A percentile compares a stretch with the other conserved stretches of the same genome.
phyloP scores from a whole-genome alignment of 2,888 invertebrate genomes.

The Siphlonurus alternatus region DNA sequence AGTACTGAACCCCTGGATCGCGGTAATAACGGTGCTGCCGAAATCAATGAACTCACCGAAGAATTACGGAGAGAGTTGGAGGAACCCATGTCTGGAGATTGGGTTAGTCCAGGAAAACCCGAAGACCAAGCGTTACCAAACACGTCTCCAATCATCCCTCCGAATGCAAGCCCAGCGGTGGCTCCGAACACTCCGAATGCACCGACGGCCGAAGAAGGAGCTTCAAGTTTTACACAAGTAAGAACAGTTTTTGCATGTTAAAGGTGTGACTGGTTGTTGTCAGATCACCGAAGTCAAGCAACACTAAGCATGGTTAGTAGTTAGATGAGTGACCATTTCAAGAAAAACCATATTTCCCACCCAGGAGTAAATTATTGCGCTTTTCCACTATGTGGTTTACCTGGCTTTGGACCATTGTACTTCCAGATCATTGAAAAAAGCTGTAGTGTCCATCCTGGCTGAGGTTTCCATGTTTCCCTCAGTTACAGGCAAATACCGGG shows the following conservation, averaged over 20 bases:
- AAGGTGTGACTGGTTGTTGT: too few relatives aligned
- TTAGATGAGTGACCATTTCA: too few relatives aligned
- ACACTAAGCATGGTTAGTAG: too few relatives aligned
- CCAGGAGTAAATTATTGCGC: too few relatives aligned
- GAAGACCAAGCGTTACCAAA: constrained; percentile 1
- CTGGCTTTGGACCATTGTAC: too few relatives aligned
- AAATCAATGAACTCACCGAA: background rate
- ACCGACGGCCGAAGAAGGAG: background rate
- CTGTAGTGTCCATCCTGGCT: too few relatives aligned
- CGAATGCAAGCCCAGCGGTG: background rate
- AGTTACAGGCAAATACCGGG: too few relatives aligned
- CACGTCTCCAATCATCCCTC: background rate
- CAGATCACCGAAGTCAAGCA: too few relatives aligned
- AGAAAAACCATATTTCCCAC: too few relatives aligned
- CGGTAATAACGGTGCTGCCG: background rate
- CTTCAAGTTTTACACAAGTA: background rate
- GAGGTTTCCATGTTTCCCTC: too few relatives aligned
- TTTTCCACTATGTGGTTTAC: too few relatives aligned
- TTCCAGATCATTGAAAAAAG: too few relatives aligned
- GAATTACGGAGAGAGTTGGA: background rate
- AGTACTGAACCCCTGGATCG: background rate
- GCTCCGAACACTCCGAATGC: background rate
- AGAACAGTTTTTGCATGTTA: background rate
- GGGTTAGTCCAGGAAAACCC: constrained; percentile 1
- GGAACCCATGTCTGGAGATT: background rate